Base-by-base conservation (phyloP, 30 jellyfish, hydroid and myxozoan species). In the Mastigias papua region DNA sequence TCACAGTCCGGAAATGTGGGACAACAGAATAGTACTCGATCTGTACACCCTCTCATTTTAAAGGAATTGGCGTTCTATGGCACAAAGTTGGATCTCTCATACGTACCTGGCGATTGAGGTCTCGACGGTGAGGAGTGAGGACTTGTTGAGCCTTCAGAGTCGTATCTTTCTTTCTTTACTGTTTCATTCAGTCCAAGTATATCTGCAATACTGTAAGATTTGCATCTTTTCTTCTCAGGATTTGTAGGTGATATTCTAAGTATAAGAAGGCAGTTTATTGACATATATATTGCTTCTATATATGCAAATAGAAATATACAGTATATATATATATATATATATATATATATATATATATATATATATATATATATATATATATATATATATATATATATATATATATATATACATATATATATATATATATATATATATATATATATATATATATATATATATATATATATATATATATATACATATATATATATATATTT, bases 61-160 rank as follows among this genome's bases (percentile, higher is more conserved):
- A 37, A 3, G 5, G 10, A 37, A 37, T 5, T 37, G 5, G 54
- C 11, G 11, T 37, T 37, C 10, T 11, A 3, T 3, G 5, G 5
- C 11, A 37, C 54, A 37, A 37, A 57, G 17, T 23, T 3, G 69
- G n/a, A n/a, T 57, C 30, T 8, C 3, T 23, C 7, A 22, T 23
- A 48, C 31, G 4, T 85, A 85, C 94, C 94, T 34, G 94, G 85
- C 10, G 94, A 57, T 23, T 85, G 88, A 27, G 88, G 71, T 73
- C 94, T 72, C 30, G 94, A 70, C 15, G 94, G 94, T 1, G 94
- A 85, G 10, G 94, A 85, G 35, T 85, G 82, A 23, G 94, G 94
- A 61, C 94, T 85, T 33, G 88, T 32, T 27, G 94, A 85, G 48
- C 89, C 34, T 30, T 85, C 94, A 0, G 94, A 85, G 48, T 85